A percentile compares a stretch with the other conserved stretches of the same genome.
phyloP scores from a whole-genome alignment of 2,888 invertebrate species.

The Cosmia trapezina region DNA sequence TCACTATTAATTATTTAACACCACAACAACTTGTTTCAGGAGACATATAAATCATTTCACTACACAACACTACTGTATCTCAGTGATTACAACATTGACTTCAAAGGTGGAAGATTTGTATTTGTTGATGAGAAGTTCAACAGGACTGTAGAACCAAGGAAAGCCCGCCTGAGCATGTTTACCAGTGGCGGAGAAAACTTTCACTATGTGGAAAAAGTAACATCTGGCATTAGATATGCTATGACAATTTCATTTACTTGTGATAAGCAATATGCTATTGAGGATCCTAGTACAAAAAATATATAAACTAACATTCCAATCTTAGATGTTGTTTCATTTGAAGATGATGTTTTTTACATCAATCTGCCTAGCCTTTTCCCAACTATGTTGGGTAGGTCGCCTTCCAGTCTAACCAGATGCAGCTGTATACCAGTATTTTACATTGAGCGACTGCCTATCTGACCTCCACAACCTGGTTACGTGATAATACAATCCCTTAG shows the following conservation, averaged over 20 bases:
- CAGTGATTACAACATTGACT: slow-evolving; percentile 93
- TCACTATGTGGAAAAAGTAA: slow-evolving; percentile 95
- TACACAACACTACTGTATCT: slow-evolving; percentile 96
- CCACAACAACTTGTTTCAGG: slow-evolving; percentile 87
- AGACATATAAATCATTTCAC: slow-evolving; percentile 96
- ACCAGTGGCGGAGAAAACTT: slow-evolving; percentile 96
- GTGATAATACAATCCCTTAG: too few relatives aligned
- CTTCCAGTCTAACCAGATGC: too few relatives aligned
- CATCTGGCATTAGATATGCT: slow-evolving; percentile 94
- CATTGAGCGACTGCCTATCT: too few relatives aligned
- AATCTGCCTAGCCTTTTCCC: too few relatives aligned
- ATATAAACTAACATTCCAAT: slow-evolving; percentile 66
- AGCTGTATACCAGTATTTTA: too few relatives aligned
- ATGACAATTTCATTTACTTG: slow-evolving; percentile 97
- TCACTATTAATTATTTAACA: background rate
- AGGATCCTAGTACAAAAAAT: slow-evolving; percentile 83
- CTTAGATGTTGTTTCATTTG: slow-evolving; percentile 36
- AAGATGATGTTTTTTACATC: background rate
- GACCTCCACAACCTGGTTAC: too few relatives aligned
- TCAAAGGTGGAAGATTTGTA: slow-evolving; percentile 95
- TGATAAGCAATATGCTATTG: slow-evolving; percentile 92
- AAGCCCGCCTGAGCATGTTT: slow-evolving; percentile 95
- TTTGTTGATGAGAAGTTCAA: slow-evolving; percentile 93
- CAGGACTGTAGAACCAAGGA: slow-evolving; percentile 94
- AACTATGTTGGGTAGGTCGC: too few relatives aligned